Evolutionary conservation across 2,113 vertebrate species (phyloP).

Genomic region (Ovis canadensis): DNA sequence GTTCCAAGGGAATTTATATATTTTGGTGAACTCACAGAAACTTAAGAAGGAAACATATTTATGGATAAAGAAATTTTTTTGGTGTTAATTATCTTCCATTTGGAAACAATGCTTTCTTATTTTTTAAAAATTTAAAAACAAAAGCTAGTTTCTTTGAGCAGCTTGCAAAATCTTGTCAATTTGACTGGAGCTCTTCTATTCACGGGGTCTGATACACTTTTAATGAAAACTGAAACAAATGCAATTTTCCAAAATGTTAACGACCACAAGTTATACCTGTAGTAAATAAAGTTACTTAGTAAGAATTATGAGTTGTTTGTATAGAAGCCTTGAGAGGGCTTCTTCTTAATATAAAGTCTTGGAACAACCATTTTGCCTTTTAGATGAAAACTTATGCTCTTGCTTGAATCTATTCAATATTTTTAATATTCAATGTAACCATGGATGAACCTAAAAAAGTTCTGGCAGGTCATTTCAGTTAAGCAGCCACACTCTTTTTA

Average conservation of each 20-base stretch:
- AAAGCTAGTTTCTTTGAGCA: constrained; percentile 49
- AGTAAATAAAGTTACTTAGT: constrained; percentile 36
- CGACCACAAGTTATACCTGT: neutral
- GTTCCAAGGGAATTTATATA: constrained; percentile 1
- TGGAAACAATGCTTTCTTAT: constrained; percentile 59
- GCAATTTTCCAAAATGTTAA: constrained; percentile 30
- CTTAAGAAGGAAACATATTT: constrained; percentile 43
- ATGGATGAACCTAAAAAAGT: constrained; percentile 36
- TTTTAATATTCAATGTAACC: constrained; percentile 56
- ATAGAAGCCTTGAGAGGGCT: neutral
- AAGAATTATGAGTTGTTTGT: constrained; percentile 26
- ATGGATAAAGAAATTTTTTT: constrained; percentile 58
- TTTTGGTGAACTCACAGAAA: constrained; percentile 45
- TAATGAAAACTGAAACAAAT: constrained; percentile 52
- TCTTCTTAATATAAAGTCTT: neutral
- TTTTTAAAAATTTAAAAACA: constrained; percentile 58
- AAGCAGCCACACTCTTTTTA: constrained; percentile 52
- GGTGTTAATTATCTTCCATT: constrained; percentile 67
- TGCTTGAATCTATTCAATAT: constrained; percentile 30
- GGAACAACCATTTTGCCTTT: neutral
- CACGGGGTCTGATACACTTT: neutral
- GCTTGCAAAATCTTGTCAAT: constrained; percentile 11
- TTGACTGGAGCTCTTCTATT: neutral
- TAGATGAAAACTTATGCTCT: constrained; percentile 27
- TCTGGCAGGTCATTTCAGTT: constrained; percentile 46